Evolutionary conservation across 2,797 vertebrate species (phyloP).

Genomic region (Amniataba percoides): DNA sequence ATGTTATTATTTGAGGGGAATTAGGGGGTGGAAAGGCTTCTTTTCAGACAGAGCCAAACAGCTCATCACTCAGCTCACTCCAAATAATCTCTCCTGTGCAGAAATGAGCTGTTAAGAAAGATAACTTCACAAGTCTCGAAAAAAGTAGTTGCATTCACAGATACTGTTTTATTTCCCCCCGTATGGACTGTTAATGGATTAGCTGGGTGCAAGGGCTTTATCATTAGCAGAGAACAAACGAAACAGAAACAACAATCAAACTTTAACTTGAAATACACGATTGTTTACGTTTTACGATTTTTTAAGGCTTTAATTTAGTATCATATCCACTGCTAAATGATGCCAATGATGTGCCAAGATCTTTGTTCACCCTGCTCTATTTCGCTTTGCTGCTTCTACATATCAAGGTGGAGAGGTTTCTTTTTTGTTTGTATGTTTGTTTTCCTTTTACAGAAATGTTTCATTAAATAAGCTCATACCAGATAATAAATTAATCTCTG

Average conservation of each 20-base stretch:
- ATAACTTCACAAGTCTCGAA: constrained; percentile 2
- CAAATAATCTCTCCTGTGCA: constrained; percentile 49
- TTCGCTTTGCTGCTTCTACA: neutral
- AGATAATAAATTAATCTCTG: constrained; percentile 3
- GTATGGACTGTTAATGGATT: neutral
- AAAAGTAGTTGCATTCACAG: neutral
- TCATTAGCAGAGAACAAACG: neutral
- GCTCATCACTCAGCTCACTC: constrained; percentile 41
- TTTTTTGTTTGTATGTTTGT: neutral
- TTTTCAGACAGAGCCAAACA: constrained; percentile 62
- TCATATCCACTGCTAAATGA: constrained; percentile 14
- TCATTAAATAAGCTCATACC: constrained; percentile 2
- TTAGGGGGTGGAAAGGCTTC: constrained; percentile 61
- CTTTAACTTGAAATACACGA: neutral
- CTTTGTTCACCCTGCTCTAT: neutral
- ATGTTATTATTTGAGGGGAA: constrained; percentile 70
- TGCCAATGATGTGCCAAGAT: neutral
- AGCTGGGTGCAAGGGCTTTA: neutral
- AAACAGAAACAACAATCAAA: neutral
- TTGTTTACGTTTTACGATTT: neutral
- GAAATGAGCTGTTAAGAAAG: constrained; percentile 35
- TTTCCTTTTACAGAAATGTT: neutral
- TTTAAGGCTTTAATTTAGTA: constrained; percentile 14
- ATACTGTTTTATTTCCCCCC: neutral
- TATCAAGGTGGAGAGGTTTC: neutral